phyloP scores from a whole-genome alignment of 2,113 vertebrate species.

The Sylvietta virens region DNA sequence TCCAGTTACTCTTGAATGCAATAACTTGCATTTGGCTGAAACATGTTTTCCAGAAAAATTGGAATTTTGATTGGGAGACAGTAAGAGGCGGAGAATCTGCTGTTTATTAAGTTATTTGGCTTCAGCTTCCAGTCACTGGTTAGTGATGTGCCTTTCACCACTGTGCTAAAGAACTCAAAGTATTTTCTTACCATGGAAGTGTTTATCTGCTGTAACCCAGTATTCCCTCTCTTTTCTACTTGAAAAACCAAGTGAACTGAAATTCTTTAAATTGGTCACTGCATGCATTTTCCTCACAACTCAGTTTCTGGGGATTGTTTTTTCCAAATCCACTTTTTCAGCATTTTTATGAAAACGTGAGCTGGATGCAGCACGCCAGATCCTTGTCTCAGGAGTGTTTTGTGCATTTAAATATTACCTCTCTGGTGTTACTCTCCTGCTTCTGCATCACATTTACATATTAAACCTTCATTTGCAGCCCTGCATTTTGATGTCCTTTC shows the following conservation, averaged over 20 bases:
- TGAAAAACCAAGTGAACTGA: not conserved
- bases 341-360: not conserved
- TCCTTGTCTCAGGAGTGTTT: not conserved
- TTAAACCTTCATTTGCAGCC: not conserved
- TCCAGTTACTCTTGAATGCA: not conserved
- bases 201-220: not conserved
- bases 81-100: not conserved
- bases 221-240: not conserved
- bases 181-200: not conserved
- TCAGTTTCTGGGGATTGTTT: not conserved
- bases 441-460: not conserved
- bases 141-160: not conserved
- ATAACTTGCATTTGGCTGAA: not conserved
- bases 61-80: not conserved
- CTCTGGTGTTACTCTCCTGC: not conserved
- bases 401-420: not conserved
- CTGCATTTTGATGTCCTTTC: not conserved
- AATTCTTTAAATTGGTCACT: not conserved
- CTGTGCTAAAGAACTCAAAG: not conserved
- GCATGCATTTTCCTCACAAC: not conserved
- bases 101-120: conserved; percentile 31
- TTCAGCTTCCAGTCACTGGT: not conserved
- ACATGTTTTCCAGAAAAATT: not conserved
- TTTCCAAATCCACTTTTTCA: not conserved
- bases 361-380: not conserved